phyloP scores from a whole-genome alignment of 2,888 invertebrate genomes.

The Xestia c-nigrum region DNA sequence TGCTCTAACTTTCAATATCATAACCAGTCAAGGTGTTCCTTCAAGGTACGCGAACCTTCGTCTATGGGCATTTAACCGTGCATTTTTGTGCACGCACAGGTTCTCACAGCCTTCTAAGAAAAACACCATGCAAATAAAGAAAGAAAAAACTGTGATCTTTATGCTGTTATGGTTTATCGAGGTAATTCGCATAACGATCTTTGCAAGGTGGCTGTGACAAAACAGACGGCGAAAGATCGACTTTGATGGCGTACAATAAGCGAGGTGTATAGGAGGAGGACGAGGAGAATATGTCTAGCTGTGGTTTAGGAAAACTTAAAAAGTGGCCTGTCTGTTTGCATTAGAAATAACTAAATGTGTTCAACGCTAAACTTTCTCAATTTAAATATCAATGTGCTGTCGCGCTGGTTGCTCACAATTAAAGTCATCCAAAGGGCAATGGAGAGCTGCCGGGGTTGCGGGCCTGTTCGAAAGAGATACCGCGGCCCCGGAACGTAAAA shows the following conservation, averaged over 20 bases:
- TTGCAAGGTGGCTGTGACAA: background rate
- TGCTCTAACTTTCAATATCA: background rate
- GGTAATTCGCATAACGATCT: background rate
- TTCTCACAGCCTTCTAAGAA: constrained; percentile 38
- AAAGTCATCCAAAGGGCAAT: too few relatives aligned
- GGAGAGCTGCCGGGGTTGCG: too few relatives aligned
- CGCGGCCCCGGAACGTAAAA: too few relatives aligned
- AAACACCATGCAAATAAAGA: constrained; percentile 31
- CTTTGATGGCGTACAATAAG: background rate
- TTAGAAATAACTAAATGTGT: too few relatives aligned
- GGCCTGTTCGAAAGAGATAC: too few relatives aligned
- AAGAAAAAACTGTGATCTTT: background rate
- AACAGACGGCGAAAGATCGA: too few relatives aligned
- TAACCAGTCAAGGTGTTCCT: background rate
- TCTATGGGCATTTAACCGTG: constrained; percentile 10
- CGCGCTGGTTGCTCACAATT: too few relatives aligned
- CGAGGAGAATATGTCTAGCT: background rate
- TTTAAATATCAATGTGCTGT: too few relatives aligned
- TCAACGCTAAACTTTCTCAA: too few relatives aligned
- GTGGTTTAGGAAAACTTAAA: background rate
- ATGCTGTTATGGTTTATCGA: background rate
- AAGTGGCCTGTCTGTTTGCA: too few relatives aligned
- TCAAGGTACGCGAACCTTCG: constrained; percentile 17
- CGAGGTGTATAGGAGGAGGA: too few relatives aligned
- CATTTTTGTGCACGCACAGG: constrained; percentile 11